Evolutionary conservation across 2,797 vertebrate genomes (phyloP).

Genomic region (Pipistrellus nathusii): DNA sequence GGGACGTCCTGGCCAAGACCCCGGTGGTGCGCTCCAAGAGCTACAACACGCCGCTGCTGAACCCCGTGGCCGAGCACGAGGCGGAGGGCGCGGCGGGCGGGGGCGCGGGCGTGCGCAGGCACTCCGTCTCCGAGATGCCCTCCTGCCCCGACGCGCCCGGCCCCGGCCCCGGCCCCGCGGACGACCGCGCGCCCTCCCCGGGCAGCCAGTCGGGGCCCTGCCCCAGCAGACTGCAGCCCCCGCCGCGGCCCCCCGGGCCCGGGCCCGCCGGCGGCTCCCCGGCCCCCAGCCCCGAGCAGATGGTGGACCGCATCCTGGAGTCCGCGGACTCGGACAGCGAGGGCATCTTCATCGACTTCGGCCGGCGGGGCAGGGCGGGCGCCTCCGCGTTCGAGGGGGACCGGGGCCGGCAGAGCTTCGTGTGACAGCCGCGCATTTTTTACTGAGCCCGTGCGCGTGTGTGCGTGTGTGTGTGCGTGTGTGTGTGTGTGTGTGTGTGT

Average conservation of each 20-base stretch:
- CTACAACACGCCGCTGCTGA: conserved; percentile 96
- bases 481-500: too few species aligned
- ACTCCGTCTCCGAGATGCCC: conserved; percentile 96
- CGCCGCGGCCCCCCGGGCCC: background rate
- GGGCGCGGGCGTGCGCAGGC: conserved; percentile 89
- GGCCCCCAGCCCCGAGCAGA: conserved; percentile 95
- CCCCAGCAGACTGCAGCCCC: conserved; percentile 72
- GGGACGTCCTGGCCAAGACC: conserved; percentile 91
- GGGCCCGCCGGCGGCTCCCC: conserved; percentile 88
- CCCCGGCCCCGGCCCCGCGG: conserved; percentile 77
- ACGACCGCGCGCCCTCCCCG: conserved; percentile 82
- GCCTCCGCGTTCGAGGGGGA: conserved; percentile 89
- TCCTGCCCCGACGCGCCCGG: conserved; percentile 90
- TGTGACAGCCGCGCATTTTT: conserved; percentile 85
- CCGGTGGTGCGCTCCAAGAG: conserved; percentile 96
- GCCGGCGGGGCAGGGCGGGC: conserved; percentile 90
- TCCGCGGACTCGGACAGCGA: conserved; percentile 95
- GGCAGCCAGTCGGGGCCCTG: conserved; percentile 74
- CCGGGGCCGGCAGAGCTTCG: conserved; percentile 92
- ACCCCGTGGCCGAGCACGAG: conserved; percentile 94
- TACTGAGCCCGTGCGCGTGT: background rate
- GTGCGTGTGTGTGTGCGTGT: rapidly evolving
- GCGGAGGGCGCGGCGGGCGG: conserved; percentile 88
- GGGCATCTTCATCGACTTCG: conserved; percentile 98
- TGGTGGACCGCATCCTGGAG: conserved; percentile 95